These are phyloP conservation scores for Hololepta plana DNA, from an alignment of 2,888 invertebrate genomes.

Conservation along the genomic window DNA sequence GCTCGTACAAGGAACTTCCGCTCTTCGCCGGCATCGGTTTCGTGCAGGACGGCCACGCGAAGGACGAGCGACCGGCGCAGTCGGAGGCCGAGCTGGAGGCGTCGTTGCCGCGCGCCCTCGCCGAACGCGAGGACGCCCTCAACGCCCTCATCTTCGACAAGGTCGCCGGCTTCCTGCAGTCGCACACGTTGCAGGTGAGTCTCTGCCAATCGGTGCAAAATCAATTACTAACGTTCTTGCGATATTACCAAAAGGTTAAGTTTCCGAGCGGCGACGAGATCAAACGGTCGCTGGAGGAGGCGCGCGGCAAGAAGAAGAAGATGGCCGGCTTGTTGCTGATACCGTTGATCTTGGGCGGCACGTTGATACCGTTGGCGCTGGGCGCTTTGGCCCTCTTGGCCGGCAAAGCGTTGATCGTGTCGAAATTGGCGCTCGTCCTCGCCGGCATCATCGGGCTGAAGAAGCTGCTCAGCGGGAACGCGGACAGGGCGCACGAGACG, in stretches of 20 bases:
- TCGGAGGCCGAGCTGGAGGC: conserved; percentile 49
- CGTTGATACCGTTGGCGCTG: conserved; percentile 63
- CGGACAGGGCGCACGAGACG: conserved; percentile 38
- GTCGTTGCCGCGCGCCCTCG: conserved; percentile 51
- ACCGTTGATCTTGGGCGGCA: conserved; percentile 62
- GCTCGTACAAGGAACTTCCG: conserved; percentile 40
- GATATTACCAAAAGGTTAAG: conserved; percentile 51
- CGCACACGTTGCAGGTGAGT: conserved; percentile 58
- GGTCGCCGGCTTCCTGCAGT: conserved; percentile 54
- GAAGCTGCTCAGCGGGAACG: conserved; percentile 53
- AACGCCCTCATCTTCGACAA: conserved; percentile 60
- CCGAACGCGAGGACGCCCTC: conserved; percentile 51
- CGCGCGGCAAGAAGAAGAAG: conserved; percentile 50
- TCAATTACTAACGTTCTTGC: conserved; percentile 5
- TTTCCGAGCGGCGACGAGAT: conserved; percentile 49
- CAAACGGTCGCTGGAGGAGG: conserved; percentile 39
- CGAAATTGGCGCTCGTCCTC: conserved; percentile 63
- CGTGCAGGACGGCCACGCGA: conserved; percentile 37
- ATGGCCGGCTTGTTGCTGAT: conserved; percentile 57
- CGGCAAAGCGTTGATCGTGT: conserved; percentile 71
- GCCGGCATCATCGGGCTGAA: conserved; percentile 74
- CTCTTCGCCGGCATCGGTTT: conserved; percentile 60
- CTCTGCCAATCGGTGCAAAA: not conserved
- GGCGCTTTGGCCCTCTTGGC: conserved; percentile 67
- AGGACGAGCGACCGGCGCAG: conserved; percentile 25